Evolutionary conservation across 2,113 vertebrate species (phyloP), one percentile per base, ranked within the genome.

Genomic region (Felis chaus): DNA sequence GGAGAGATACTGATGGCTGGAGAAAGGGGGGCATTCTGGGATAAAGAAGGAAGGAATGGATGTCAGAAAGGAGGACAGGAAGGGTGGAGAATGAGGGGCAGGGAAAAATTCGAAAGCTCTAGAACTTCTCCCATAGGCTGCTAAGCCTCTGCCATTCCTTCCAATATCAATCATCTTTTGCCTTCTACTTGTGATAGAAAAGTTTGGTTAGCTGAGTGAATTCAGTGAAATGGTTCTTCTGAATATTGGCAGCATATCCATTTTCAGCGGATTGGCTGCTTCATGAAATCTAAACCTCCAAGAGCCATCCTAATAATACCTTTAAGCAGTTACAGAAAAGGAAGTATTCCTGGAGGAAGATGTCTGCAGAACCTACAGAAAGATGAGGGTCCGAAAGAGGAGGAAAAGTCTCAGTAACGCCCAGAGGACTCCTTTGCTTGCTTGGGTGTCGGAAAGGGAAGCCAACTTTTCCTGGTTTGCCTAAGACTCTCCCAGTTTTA

Each of bases 201-300:
- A 25, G 31, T 53, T 71, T 41, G n/a, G 9, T 83, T 15, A 74
- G 53, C 45, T 61, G 33, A 31, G 57, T 29, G 8, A 76, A 66
- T n/a, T 71, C 21, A 27, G 53, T 10, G 19, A 36, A 61, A 61
- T 14, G 27, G 18, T 68, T 90, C 80, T 45, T 13, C 21, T 33
- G 33, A 89, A 50, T 25, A 14, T 1, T 1, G 33, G 19, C 33
- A 39, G 27, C 14, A 4, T 5, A 3, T 85, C 1, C 8, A 0
- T 81, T 68, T 65, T 69, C 36, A 79, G 48, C 12, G 57, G 21
- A 31, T 50, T n/a, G 33, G 45, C 18, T 5, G 1, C 81, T 83
- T 91, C 57, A 3, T 66, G 21, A 36, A 57, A 25, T 16, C 11
- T 0, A 4, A 74, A 1, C 27, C 48, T 68, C 31, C 0, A 0